Base-by-base conservation (phyloP, 2,888 invertebrate species). In the Perithous albicinctus region DNA sequence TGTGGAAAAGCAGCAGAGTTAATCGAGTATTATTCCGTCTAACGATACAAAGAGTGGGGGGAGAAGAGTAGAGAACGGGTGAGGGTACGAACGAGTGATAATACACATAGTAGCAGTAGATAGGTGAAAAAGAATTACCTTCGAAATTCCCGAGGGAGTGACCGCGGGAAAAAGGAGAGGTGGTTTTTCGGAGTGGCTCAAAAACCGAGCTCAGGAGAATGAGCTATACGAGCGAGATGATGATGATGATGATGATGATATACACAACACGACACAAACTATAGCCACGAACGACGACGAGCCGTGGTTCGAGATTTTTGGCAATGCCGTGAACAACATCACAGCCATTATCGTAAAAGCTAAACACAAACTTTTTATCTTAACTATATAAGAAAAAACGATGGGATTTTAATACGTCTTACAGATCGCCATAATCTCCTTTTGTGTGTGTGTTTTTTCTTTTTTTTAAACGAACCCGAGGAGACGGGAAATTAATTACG, bases 371-470 rank as follows among this genome's bases (percentile, higher is more conserved):
- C 0, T 29, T 54, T 59, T 43, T n/a, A 18, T 66, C 59, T 61
- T 59, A 73, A 73, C 72, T 78, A 75, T 76, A 78, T 38, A 82
- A 69, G n/a, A n/a, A n/a, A n/a, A n/a, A n/a, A n/a, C n/a, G n/a
- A n/a, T n/a, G n/a, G n/a, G n/a, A n/a, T n/a, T n/a, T n/a, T n/a
- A n/a, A n/a, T n/a, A n/a, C n/a, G n/a, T n/a, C n/a, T n/a, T n/a
- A n/a, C n/a, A n/a, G n/a, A n/a, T n/a, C n/a, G n/a, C n/a, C n/a
- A n/a, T n/a, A n/a, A n/a, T n/a, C n/a, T n/a, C n/a, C n/a, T n/a
- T n/a, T n/a, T n/a, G n/a, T n/a, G n/a, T n/a, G n/a, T n/a, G n/a
- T n/a, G n/a, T n/a, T n/a, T n/a, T n/a, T n/a, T n/a, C n/a, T n/a
- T n/a, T n/a, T n/a, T n/a, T n/a, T n/a, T n/a, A n/a, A n/a, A n/a